Evolutionary conservation across 2,888 invertebrate genomes (phyloP), one percentile per base, ranked within the genome.

Genomic region (Morpho deidamia): DNA sequence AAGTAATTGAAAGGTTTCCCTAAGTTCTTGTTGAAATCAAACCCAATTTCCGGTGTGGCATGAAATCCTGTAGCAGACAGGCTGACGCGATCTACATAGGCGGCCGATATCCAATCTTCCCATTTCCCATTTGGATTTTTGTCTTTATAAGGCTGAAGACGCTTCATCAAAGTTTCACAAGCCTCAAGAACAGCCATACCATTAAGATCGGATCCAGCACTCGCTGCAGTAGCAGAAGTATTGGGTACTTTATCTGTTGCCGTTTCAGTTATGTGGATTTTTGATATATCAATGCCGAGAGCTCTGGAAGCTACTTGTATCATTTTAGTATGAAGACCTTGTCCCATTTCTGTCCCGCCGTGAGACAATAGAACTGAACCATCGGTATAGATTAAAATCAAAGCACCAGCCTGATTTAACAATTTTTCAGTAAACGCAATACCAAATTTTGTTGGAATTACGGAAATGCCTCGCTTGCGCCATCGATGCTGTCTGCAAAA

Each of bases 321-420:
- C 95, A 98, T 97, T 90, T 99, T 99, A 0, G 97, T 99, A 74
- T 98, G 96, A 5, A 99, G 87, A 1, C 99, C 99, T 86, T 99
- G 99, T 0, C 99, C 99, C 95, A 99, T 98, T 91, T 99, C 99
- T 8, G 95, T 95, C n/a, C 98, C 98, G 35, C 97, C 97, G 74
- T 97, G 97, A 0, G 95, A 93, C 11, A 99, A 68, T 9, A 98
- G 88, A 2, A 99, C 96, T 0, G 97, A 96, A 1, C 97, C 98
- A 78, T 96, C 96, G 0, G 90, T 90, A 73, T 98, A 97, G n/a
- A 97, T 91, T 41, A 96, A 92, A 1, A 99, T 91, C 51, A 99
- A 84, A 0, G 98, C 97, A 7, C 97, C 97, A 2, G 93, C 94
- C 89, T 97, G 97, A 76, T 97, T 96, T 33, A 97, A 76, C 69